These are phyloP conservation scores for Hafferia zeledoni DNA, from an alignment of 2,797 vertebrate species.

Conservation along the genomic window DNA sequence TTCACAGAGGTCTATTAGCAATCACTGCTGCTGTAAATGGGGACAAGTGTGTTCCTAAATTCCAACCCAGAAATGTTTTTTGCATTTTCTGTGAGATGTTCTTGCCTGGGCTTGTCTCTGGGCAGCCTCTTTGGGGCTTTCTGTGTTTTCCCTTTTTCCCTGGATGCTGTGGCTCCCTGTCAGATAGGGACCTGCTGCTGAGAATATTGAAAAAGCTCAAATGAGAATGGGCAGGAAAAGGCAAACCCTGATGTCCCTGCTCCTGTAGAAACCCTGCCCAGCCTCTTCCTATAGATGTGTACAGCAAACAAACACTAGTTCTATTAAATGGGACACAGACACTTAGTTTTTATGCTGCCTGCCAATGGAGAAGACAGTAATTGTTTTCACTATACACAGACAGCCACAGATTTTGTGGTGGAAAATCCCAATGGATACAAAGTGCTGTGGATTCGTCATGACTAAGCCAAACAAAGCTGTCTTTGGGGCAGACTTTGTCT, in stretches of 20 bases:
- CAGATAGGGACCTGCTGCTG: background rate
- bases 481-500: background rate
- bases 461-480: background rate
- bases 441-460: background rate
- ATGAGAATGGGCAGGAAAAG: background rate
- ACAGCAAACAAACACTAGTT: conserved; percentile 8
- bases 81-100: background rate
- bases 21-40: conserved; percentile 53
- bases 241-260: background rate
- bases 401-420: background rate
- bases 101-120: background rate
- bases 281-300: background rate
- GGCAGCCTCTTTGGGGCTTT: background rate
- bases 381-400: background rate
- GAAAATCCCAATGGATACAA: background rate
- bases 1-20: conserved; percentile 64
- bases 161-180: background rate
- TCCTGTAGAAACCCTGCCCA: background rate
- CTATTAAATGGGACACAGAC: background rate
- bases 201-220: background rate
- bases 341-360: background rate
- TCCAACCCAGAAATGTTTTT: conserved; percentile 13
- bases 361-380: background rate
- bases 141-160: background rate
- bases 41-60: background rate